A percentile compares a stretch with the other conserved stretches of the same genome.
Evolutionary conservation across 2,888 invertebrate species (phyloP).

Genomic region (Mythimna impura): DNA sequence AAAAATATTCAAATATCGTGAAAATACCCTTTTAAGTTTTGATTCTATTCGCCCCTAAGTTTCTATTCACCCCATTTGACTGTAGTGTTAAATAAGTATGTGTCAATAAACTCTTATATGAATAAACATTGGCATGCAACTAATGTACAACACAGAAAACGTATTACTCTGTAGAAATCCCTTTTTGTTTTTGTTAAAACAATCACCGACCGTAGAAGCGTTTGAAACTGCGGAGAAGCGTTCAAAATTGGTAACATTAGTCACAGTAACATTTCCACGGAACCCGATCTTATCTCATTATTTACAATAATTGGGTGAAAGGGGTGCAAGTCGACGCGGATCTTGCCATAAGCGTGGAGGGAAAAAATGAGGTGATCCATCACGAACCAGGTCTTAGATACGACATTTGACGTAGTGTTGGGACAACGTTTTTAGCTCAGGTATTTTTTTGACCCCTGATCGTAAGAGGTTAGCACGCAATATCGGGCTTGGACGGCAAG

Average conservation of each 20-base stretch:
- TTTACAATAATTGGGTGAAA: conserved; percentile 85
- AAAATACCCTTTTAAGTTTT: too few species aligned
- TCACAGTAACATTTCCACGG: conserved; percentile 67
- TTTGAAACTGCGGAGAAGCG: conserved; percentile 40
- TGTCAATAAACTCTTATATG: too few species aligned
- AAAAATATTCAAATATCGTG: too few species aligned
- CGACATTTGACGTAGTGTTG: conserved; percentile 48
- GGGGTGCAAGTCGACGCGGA: conserved; percentile 71
- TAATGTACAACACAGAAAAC: not conserved
- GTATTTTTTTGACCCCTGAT: not conserved
- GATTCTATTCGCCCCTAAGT: too few species aligned
- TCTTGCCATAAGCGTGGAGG: conserved; percentile 54
- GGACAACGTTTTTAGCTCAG: not conserved
- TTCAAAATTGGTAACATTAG: conserved; percentile 67
- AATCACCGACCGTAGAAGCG: conserved; percentile 29
- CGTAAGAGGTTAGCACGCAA: too few species aligned
- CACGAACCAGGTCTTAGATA: conserved; percentile 59
- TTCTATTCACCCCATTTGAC: too few species aligned
- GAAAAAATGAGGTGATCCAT: conserved; percentile 68
- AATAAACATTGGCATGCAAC: too few species aligned
- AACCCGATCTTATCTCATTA: conserved; percentile 82
- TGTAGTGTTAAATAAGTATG: too few species aligned
- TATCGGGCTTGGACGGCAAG: not conserved
- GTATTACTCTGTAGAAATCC: not conserved
- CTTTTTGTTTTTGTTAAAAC: conserved; percentile 30